A percentile compares a stretch with the other conserved stretches of the same genome.
These are phyloP conservation scores for Lepidochitona cinerea DNA, from an alignment of 2,888 invertebrate genomes.

Conservation along the genomic window DNA sequence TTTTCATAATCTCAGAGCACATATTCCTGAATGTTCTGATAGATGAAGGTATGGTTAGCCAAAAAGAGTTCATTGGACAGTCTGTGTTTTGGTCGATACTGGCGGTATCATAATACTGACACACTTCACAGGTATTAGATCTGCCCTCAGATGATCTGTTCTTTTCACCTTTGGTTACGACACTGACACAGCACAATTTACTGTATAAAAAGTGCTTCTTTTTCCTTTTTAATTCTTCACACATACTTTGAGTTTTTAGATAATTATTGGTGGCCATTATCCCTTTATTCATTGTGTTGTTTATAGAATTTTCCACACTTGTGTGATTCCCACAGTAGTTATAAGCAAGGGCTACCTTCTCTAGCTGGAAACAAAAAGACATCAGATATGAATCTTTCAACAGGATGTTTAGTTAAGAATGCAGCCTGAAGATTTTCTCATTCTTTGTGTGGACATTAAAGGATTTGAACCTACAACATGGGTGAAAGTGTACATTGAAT, in stretches of 20 bases:
- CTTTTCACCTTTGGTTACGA: slow-evolving; percentile 20
- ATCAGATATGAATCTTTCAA: too few species aligned
- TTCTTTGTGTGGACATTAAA: too few species aligned
- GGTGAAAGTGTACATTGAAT: too few species aligned
- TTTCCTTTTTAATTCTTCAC: slow-evolving; percentile 5
- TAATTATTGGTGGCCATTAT: neutral
- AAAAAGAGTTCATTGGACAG: neutral
- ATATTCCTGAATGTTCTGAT: slow-evolving; percentile 18
- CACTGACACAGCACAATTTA: slow-evolving; percentile 42
- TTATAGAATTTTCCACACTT: neutral
- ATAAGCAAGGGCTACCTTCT: slow-evolving; percentile 82
- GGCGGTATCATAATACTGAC: slow-evolving; percentile 23
- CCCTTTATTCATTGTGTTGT: neutral
- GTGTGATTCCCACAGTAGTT: slow-evolving; percentile 17
- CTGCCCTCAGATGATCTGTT: slow-evolving; percentile 1
- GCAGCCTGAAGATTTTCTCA: too few species aligned
- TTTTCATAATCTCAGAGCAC: slow-evolving; percentile 43
- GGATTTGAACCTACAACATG: too few species aligned
- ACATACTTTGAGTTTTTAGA: neutral
- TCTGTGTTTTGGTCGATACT: neutral
- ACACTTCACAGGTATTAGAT: slow-evolving; percentile 45
- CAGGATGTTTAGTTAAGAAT: too few species aligned
- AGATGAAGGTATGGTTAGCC: neutral
- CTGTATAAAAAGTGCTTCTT: slow-evolving; percentile 1
- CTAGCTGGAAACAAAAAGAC: slow-evolving; percentile 67